Percentiles rank a stretch among this genome's conserved stretches.
Evolutionary conservation across 2,113 vertebrate species (phyloP).

Genomic region (Pavo muticus): DNA sequence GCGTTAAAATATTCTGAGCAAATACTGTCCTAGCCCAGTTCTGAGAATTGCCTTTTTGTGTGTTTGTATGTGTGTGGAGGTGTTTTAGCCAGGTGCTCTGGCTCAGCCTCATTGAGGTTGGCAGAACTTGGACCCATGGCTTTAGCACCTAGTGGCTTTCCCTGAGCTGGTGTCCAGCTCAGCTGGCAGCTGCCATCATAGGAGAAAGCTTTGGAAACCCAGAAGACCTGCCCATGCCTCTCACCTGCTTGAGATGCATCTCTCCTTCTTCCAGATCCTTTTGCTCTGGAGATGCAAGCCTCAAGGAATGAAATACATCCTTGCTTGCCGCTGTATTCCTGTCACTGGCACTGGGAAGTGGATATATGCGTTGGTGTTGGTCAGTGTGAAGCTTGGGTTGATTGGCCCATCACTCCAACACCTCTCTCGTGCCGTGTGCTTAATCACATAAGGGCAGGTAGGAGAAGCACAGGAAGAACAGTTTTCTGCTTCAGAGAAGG

Average conservation of each 20-base stretch:
- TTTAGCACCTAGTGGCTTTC: not conserved
- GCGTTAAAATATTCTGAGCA: conserved; percentile 20
- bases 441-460: not conserved
- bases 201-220: not conserved
- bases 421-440: fast-evolving
- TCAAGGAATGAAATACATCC: not conserved
- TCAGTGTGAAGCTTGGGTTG: not conserved
- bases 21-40: conserved; percentile 32
- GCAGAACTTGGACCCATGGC: not conserved
- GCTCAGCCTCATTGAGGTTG: not conserved
- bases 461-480: fast-evolving
- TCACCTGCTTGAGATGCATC: not conserved
- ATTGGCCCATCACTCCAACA: not conserved
- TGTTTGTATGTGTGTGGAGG: no score
- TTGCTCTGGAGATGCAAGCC: not conserved
- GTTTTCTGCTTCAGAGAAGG: not conserved
- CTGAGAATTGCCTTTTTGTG: conserved; percentile 14
- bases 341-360: not conserved
- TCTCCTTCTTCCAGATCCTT: not conserved
- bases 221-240: not conserved
- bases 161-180: not conserved
- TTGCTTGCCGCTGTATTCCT: not conserved
- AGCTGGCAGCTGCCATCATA: not conserved
- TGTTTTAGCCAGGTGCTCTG: conserved; percentile 7
- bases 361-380: fast-evolving